Evolutionary conservation across 2,888 invertebrate genomes (phyloP).

Genomic region (Bugula neritina): DNA sequence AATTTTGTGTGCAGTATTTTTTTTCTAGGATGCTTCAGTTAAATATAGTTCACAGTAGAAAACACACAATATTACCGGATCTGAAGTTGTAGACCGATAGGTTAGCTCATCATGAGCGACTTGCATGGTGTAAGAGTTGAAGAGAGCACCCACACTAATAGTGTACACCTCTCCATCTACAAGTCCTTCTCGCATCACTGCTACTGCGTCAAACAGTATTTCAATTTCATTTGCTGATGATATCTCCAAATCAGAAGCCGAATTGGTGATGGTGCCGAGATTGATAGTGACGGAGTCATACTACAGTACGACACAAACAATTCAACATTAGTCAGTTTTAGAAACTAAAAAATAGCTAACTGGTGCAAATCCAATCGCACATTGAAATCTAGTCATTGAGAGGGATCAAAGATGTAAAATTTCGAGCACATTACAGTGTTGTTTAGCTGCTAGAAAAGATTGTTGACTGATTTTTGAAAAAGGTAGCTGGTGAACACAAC

Average conservation of each 20-base stretch:
- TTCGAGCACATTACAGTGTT: too few relatives aligned
- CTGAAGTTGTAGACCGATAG: neutral
- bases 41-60: too few relatives aligned
- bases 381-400: too few relatives aligned
- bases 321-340: too few relatives aligned
- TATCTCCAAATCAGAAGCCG: neutral
- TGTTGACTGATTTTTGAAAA: too few relatives aligned
- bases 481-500: too few relatives aligned
- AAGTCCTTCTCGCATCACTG: neutral
- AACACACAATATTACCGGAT: neutral
- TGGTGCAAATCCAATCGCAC: too few relatives aligned
- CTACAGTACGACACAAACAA: neutral
- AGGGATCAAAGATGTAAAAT: too few relatives aligned
- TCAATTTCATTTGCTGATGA: neutral
- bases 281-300: neutral
- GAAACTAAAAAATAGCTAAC: too few relatives aligned
- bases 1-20: too few relatives aligned
- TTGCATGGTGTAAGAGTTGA: neutral
- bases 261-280: neutral
- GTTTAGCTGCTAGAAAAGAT: too few relatives aligned
- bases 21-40: too few relatives aligned
- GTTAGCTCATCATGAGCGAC: neutral
- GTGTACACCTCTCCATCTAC: slow-evolving; percentile 8
- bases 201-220: neutral
- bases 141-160: neutral